Evolutionary conservation across 2,797 vertebrate species (phyloP), one percentile per base, ranked within the genome.

Genomic region (Bradypus variegatus): DNA sequence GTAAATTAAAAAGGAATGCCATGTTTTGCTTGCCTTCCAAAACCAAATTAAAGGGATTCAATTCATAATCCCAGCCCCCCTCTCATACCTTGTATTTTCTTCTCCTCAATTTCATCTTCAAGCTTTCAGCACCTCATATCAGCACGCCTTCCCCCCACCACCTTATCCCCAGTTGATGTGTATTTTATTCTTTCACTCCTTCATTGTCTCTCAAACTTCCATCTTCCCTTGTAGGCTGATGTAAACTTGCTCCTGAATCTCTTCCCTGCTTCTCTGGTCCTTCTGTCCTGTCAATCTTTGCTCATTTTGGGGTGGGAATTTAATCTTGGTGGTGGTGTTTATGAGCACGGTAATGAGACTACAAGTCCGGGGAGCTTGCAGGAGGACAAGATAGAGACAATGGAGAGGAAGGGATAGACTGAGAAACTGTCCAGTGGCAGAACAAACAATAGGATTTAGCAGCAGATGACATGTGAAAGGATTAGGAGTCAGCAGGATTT

Each of bases 111-210:
- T 78, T 69, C 69, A 41, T 82, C 33, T 77, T 93, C 13, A 41
- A 76, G n/a, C 8, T 69, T 67, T 60, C 5, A 45, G 38, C 1
- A 27, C 8, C n/a, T 72, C n/a, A n/a, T 7, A 11, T 25, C 13
- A 6, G 8, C 19, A 18, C 25, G 50, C 58, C 25, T 60, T 23
- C 21, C 58, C 6, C 15, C 8, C 64, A 25, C 36, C 19, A 15
- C 13, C 14, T 13, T 5, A 1, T 2, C 3, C n/a, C 27, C 21
- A n/a, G 11, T 6, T 16, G 5, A 36, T 53, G 33, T 11, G 31
- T 29, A 55, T 70, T 82, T 53, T 53, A 25, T 27, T 31, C 23
- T 41, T 31, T 67, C 13, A 69, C 25, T 15, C 7, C 21, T 55
- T 55, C 19, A n/a, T 21, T 72, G 14, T 36, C 18, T 83, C 10